Base-by-base conservation (phyloP, 2,888 invertebrate species). In the Nomada flava region DNA sequence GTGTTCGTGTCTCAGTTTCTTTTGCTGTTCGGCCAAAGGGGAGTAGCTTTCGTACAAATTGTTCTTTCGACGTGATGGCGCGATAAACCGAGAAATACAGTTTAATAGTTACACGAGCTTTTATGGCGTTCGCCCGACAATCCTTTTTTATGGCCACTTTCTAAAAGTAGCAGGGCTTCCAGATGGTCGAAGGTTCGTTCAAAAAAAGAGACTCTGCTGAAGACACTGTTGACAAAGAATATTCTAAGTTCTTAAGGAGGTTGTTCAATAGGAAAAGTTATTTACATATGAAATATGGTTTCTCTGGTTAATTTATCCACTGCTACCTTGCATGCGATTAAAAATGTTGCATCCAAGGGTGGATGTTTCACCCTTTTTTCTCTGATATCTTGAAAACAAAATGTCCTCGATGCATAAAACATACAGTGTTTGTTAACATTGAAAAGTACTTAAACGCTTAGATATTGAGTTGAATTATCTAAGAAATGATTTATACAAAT, bases 81-180 rank as follows among this genome's bases (percentile, higher is more conserved):
- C 29, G 64, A 79, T 81, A 81, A 74, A 81, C 72, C 59, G 68
- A 11, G 36, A 47, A 69, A 68, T 62, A 70, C 60, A 42, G 69
- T 69, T 81, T 79, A 62, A 74, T 74, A 79, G 81, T 59, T 68
- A 42, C 53, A 23, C 59, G 26, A 64, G 63, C 68, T 74, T 65
- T 79, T 60, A 69, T 15, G 47, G 65, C 13, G 29, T 50, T 52
- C 50, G 44, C 44, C 7, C 63, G 63, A 62, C 26, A 53, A 29
- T 26, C 42, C 26, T 50, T 55, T 42, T 70, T 81, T 81, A 79
- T 57, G 70, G 62, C 59, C 79, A 70, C 64, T 74, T 62, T 55
- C 44, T 20, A 42, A 67, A 65, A 81, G 55, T 57, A 23, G 36
- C 15, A 23, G 57, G 9, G 13, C 52, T 57, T 67, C n/a, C 62